phyloP scores from a whole-genome alignment of 2,113 vertebrate species.

The Macroglossus sobrinus region DNA sequence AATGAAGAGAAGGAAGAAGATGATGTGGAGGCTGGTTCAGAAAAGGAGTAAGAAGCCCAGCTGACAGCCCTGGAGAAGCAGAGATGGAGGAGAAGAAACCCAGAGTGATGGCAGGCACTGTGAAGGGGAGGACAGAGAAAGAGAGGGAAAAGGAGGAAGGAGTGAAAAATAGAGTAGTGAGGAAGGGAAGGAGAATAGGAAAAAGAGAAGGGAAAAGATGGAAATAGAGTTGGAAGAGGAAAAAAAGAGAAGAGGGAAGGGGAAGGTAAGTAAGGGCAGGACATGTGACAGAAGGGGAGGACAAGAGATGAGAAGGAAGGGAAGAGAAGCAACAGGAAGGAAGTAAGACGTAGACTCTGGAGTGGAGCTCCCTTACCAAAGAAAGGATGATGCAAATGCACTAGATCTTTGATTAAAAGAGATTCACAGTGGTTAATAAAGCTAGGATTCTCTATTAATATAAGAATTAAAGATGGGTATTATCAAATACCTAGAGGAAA shows the following conservation, averaged over 20 bases:
- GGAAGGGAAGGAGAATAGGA: fast-evolving
- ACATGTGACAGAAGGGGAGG: fast-evolving
- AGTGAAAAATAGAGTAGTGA: neutral
- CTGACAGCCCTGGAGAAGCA: slow-evolving; percentile 89
- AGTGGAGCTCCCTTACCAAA: neutral
- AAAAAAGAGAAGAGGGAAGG: too few relatives aligned
- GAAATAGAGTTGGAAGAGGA: neutral
- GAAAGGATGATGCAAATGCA: neutral
- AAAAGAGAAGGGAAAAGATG: fast-evolving
- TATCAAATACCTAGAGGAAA: neutral
- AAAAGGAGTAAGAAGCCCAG: slow-evolving; percentile 86
- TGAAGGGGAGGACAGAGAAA: neutral
- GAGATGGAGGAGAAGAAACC: slow-evolving; percentile 84
- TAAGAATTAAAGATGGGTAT: neutral
- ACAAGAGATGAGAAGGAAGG: too few relatives aligned
- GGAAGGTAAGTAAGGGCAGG: neutral
- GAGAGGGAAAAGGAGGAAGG: neutral
- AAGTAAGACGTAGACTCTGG: neutral
- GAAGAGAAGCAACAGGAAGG: neutral
- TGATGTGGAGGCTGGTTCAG: slow-evolving; percentile 80
- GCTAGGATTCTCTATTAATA: neutral
- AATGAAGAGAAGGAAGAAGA: slow-evolving; percentile 69
- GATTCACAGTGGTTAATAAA: neutral
- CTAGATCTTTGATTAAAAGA: neutral
- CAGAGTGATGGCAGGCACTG: too few relatives aligned